Evolutionary conservation across 2,113 vertebrate genomes (phyloP).

Genomic region (Cacatua alba): DNA sequence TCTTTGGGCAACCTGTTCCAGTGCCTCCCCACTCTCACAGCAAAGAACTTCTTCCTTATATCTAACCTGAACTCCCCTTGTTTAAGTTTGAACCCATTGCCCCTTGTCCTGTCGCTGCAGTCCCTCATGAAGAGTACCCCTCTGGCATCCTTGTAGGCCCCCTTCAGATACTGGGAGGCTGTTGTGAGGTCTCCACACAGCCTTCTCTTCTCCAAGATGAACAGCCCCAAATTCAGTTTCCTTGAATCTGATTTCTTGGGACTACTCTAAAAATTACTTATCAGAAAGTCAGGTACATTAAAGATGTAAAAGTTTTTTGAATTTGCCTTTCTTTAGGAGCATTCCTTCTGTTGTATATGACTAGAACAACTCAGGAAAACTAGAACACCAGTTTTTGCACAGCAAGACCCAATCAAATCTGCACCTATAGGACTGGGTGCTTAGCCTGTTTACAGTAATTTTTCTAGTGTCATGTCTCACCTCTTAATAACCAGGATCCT

Average conservation of each 20-base stretch:
- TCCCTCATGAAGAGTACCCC: not conserved
- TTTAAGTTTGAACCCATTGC: not conserved
- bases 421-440: fast-evolving
- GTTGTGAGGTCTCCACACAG: not conserved
- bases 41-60: not conserved
- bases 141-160: not conserved
- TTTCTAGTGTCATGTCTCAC: not conserved
- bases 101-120: not conserved
- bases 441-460: not conserved
- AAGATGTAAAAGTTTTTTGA: not conserved
- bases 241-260: not conserved
- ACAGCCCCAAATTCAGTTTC: not conserved
- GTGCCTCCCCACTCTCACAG: not conserved
- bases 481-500: not conserved
- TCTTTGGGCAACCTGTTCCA: not conserved
- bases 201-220: not conserved
- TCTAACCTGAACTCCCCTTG: not conserved
- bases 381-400: not conserved
- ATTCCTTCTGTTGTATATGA: not conserved
- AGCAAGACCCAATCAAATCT: not conserved
- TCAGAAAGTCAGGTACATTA: not conserved
- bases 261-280: not conserved
- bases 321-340: not conserved
- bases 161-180: not conserved
- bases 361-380: not conserved